Conservation (phyloP, 2,113 vertebrate genomes). For the Excalfactoria chinensis region DNA sequence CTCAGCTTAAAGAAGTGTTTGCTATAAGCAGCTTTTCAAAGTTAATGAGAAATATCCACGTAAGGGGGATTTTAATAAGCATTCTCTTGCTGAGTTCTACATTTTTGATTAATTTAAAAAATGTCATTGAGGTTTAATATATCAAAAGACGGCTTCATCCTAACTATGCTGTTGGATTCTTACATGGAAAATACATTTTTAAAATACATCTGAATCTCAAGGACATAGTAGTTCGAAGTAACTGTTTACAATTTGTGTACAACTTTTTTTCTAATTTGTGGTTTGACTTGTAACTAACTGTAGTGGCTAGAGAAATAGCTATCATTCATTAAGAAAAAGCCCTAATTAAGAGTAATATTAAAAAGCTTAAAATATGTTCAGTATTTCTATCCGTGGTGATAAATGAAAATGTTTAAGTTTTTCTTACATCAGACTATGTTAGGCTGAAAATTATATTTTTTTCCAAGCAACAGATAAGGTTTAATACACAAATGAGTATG, state of each 20-base stretch:
- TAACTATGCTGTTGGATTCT: not conserved
- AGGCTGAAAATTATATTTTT: slow-evolving; percentile 5
- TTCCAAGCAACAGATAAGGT: not conserved
- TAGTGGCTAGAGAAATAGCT: not conserved
- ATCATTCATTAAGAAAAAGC: not conserved
- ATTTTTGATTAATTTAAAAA: slow-evolving; percentile 49
- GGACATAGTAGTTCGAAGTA: not conserved
- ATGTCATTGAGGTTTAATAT: slow-evolving; percentile 9
- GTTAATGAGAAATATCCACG: slow-evolving; percentile 39
- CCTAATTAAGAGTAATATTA: not conserved
- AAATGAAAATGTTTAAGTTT: not conserved
- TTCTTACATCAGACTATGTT: not conserved
- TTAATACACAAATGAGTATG: not conserved
- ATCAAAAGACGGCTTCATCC: slow-evolving; percentile 26
- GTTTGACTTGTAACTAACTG: not conserved
- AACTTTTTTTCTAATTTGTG: not conserved
- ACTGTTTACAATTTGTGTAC: not conserved
- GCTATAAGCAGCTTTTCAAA: slow-evolving; percentile 50
- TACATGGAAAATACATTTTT: not conserved
- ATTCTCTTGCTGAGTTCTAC: slow-evolving; percentile 54
- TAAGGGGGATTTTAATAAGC: slow-evolving; percentile 61
- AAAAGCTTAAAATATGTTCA: not conserved
- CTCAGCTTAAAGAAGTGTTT: slow-evolving; percentile 29
- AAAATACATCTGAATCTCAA: not conserved
- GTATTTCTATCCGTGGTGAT: not conserved